Conservation (phyloP, 1,140 invertebrate species). For the Argopecten irradians region DNA sequence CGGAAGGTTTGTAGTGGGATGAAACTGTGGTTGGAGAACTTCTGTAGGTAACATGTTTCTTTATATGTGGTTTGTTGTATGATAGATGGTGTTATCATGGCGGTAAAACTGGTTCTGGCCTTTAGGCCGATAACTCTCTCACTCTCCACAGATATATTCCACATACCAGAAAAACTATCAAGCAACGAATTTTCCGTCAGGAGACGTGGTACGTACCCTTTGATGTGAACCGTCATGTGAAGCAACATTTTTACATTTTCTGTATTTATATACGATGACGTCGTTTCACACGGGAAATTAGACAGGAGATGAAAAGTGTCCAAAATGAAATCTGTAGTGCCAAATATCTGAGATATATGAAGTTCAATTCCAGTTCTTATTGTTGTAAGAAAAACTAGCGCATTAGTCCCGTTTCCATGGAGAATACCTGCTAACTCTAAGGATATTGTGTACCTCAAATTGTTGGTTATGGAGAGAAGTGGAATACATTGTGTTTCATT, state of each 20-base stretch:
- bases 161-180: neutral
- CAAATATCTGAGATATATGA: neutral
- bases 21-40: neutral
- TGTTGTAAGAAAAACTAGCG: neutral
- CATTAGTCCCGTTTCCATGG: neutral
- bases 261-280: neutral
- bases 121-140: neutral
- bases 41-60: neutral
- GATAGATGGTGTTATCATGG: neutral
- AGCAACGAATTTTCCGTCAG: neutral
- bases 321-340: neutral
- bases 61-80: neutral
- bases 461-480: neutral
- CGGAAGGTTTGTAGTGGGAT: neutral
- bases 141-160: neutral
- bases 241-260: constrained; percentile 18
- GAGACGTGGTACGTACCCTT: neutral
- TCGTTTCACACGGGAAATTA: constrained; percentile 4
- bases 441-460: neutral
- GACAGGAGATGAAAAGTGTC: neutral
- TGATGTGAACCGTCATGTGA: neutral
- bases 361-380: neutral
- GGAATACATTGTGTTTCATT: neutral
- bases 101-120: neutral
- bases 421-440: neutral